Base-by-base conservation (phyloP, 2,888 invertebrate genomes). In the Perizoma flavofasciatum region DNA sequence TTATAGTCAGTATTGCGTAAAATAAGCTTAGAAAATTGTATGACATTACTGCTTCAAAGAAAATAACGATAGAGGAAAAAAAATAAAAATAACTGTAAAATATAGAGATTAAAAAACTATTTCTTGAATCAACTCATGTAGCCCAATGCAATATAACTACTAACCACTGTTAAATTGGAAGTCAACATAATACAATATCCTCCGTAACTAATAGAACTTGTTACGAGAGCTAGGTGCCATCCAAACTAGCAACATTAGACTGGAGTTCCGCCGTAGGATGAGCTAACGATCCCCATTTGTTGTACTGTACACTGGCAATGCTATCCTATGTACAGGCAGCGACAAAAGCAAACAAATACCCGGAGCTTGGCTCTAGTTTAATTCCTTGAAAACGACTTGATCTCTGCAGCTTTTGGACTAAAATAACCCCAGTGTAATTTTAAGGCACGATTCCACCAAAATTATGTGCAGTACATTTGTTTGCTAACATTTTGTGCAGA, bases 231-330 rank as follows among this genome's bases (percentile, higher is more conserved):
- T 8, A 22, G 22, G 58, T 58, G 47, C 57, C 47, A 39, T 47
- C 51, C 58, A 62, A 62, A 58, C 54, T 58, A 62, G 54, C 47
- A 61, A 51, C 48, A 62, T 62, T 58, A 62, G 57, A 51, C 55
- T 49, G 32, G 32, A 80, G 75, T 72, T 78, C 70, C 59, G 59
- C 72, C 60, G 61, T 60, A 70, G 72, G 68, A 75, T 69, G 68
- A 74, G 69, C 73, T 81, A 83, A 83, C 82, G 83, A 83, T 72
- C 70, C 48, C 69, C 78, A 79, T 81, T 82, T 77, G 71, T 77
- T 66, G 62, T 60, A 48, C 55, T 37, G 72, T 70, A 60, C 63
- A 41, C 39, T 40, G 49, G 48, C 47, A 45, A 45, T 48, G 44
- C 50, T 59, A 67, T 63, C 63, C 55, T 46, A 32, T 45, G 62